Conservation (phyloP, 1,140 invertebrate species). For the Triops cancriformis region DNA sequence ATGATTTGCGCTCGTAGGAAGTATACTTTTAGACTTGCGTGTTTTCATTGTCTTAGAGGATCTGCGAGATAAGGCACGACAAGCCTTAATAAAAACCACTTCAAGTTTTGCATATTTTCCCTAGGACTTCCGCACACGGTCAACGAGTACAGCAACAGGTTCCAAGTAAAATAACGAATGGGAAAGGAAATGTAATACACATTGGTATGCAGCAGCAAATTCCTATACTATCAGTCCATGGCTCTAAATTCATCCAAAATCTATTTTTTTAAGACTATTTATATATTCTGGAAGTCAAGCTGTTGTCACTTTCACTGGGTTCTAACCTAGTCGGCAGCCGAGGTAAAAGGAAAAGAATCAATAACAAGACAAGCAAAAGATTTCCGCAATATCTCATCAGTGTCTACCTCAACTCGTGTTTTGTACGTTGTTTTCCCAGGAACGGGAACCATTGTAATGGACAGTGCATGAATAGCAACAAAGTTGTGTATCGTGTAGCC, state of each 20-base stretch:
- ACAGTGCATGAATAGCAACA: no score
- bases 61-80: no score
- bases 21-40: not conserved
- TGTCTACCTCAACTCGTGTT: no score
- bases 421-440: no score
- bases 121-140: not conserved
- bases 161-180: not conserved
- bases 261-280: no score
- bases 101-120: not conserved
- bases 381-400: no score
- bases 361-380: not conserved
- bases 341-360: not conserved
- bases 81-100: no score
- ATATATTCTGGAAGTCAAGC: no score
- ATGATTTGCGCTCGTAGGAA: not conserved
- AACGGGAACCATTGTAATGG: no score
- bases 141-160: not conserved
- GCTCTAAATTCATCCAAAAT: not conserved
- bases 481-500: no score
- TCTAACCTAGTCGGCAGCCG: not conserved
- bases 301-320: no score
- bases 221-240: not conserved
- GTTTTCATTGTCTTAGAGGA: no score
- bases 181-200: not conserved
- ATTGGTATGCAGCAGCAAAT: not conserved